A percentile compares a stretch with the other conserved stretches of the same genome.
phyloP scores from a whole-genome alignment of 1,140 invertebrate species.

The Drosophila ogumai region DNA sequence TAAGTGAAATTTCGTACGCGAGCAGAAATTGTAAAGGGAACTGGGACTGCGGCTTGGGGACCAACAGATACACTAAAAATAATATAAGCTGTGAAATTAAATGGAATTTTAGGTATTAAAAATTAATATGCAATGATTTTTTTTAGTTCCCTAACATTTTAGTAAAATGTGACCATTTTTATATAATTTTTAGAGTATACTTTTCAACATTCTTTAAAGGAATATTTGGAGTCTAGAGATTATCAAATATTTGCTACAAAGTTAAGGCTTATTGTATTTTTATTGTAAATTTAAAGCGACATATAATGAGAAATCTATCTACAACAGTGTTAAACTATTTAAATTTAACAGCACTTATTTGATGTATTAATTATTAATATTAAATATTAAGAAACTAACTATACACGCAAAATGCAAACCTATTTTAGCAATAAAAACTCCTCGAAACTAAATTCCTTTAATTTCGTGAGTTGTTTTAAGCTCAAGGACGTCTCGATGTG shows the following conservation, averaged over 20 bases:
- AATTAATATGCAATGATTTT: not conserved
- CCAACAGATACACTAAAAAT: conserved; percentile 1
- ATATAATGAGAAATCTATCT: too few species aligned
- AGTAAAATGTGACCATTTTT: not conserved
- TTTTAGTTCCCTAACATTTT: too few species aligned
- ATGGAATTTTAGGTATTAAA: not conserved
- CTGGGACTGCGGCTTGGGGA: conserved; percentile 13
- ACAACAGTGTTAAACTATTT: too few species aligned
- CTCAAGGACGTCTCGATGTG: not conserved
- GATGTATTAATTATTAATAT: not conserved
- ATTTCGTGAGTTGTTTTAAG: not conserved
- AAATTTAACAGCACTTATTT: too few species aligned
- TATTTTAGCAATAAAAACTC: not conserved
- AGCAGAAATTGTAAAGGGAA: conserved; percentile 78
- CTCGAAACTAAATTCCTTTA: not conserved
- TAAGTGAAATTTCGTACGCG: conserved; percentile 83
- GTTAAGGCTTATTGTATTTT: not conserved
- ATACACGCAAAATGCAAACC: too few species aligned
- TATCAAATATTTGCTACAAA: not conserved
- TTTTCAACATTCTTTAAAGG: not conserved
- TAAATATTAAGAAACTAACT: not conserved
- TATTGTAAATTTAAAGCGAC: too few species aligned
- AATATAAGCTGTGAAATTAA: fast-evolving
- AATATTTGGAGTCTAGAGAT: too few species aligned
- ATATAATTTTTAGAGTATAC: not conserved